Evolutionary conservation across 1,140 invertebrate genomes (phyloP).

Genomic region (Sarcophaga peregrina): DNA sequence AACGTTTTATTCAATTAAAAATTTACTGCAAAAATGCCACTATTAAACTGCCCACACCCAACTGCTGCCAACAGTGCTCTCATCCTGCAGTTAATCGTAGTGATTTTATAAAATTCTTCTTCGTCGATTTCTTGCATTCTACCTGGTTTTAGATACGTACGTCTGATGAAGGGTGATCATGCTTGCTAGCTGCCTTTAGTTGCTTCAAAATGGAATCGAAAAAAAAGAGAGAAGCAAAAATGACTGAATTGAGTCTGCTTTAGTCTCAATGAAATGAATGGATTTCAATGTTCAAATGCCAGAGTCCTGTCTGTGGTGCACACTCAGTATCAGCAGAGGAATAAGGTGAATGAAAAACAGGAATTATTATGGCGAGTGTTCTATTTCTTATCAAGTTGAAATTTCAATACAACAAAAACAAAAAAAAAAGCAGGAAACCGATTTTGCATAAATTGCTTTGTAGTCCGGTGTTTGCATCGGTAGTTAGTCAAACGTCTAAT

Average conservation of each 20-base stretch:
- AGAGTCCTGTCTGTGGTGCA: neutral
- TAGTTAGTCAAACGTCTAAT: neutral
- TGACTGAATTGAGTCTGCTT: neutral
- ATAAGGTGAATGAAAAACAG: no score
- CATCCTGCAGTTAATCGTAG: neutral
- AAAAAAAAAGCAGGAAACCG: no score
- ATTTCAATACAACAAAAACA: neutral
- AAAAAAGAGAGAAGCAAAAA: no score
- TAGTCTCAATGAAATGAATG: constrained; percentile 19
- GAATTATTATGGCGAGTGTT: constrained; percentile 29
- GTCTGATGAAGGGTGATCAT: neutral
- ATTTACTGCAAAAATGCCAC: constrained; percentile 32
- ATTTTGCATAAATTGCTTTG: no score
- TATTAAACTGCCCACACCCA: constrained; percentile 5
- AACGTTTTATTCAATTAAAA: constrained; percentile 42
- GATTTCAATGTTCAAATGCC: constrained; percentile 2
- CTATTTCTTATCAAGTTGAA: constrained; percentile 34
- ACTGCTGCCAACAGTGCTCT: neutral
- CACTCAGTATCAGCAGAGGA: neutral
- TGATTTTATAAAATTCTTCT: neutral
- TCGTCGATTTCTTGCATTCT: neutral
- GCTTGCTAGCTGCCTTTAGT: no score
- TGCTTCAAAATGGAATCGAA: no score
- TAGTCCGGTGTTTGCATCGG: neutral
- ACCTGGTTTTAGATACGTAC: constrained; percentile 6